phyloP scores from a whole-genome alignment of 2,888 invertebrate species.

The Pristionchus japonicus region DNA sequence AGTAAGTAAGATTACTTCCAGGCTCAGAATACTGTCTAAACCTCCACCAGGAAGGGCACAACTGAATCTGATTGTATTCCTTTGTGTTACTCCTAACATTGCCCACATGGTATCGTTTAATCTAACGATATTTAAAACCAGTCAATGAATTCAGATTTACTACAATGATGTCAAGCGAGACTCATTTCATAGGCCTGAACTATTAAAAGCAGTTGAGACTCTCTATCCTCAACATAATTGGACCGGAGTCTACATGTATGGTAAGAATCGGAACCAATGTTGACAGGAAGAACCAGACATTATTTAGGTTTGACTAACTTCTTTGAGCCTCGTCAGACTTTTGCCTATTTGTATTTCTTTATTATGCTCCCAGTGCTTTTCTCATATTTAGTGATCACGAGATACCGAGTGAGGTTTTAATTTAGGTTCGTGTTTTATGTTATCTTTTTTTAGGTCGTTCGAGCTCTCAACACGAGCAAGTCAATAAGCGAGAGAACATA shows the following conservation, averaged over 20 bases:
- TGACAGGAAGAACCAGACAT: neutral
- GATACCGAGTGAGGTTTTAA: neutral
- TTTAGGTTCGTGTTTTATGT: neutral
- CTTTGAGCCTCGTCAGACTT: neutral
- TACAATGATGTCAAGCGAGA: neutral
- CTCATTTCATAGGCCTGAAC: neutral
- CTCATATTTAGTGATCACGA: neutral
- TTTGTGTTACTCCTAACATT: neutral
- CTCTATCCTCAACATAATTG: neutral
- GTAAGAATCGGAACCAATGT: neutral
- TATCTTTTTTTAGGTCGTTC: neutral
- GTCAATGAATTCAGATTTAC: neutral
- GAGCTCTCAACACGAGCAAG: neutral
- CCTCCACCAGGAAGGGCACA: neutral
- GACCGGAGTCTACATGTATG: neutral
- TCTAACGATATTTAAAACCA: neutral
- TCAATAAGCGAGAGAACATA: neutral
- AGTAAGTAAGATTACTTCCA: neutral
- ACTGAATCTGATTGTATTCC: neutral
- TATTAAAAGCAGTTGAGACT: neutral
- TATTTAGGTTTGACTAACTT: neutral
- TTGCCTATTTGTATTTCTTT: neutral
- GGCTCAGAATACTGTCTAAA: neutral
- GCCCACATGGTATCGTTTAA: neutral
- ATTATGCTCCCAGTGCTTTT: neutral